A percentile compares a stretch with the other conserved stretches of the same genome.
Conservation (phyloP, 2,888 invertebrate genomes). For the Platynereis dumerilii region DNA sequence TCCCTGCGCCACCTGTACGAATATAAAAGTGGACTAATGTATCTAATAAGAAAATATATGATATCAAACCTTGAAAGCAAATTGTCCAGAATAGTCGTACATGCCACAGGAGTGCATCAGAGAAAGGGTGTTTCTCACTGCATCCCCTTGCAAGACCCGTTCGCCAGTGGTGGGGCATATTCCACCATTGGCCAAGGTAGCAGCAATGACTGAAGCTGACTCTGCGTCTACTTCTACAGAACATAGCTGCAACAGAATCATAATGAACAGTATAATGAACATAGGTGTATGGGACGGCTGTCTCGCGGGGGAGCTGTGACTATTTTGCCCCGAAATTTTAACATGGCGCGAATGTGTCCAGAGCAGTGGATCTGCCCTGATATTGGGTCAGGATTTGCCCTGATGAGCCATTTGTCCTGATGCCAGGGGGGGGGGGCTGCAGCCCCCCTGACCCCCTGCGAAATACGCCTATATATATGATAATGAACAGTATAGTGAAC, state of each 20-base stretch:
- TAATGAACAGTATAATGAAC: background rate
- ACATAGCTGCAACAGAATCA: slow-evolving; percentile 84
- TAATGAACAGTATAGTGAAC: background rate
- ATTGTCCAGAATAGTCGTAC: slow-evolving; percentile 90
- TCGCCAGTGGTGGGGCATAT: slow-evolving; percentile 96
- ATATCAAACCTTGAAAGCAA: slow-evolving; percentile 77
- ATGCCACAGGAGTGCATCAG: slow-evolving; percentile 98
- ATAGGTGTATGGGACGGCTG: background rate
- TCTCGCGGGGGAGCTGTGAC: no score
- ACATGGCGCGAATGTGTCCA: no score
- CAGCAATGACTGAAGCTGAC: slow-evolving; percentile 90
- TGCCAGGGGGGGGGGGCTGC: no score
- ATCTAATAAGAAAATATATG: no score
- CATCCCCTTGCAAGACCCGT: slow-evolving; percentile 86
- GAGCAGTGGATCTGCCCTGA: no score
- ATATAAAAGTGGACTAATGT: no score
- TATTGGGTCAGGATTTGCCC: no score
- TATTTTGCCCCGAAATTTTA: no score
- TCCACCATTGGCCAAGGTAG: slow-evolving; percentile 95
- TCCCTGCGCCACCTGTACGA: no score
- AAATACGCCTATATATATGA: background rate
- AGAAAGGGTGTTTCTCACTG: slow-evolving; percentile 92
- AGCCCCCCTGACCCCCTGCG: no score
- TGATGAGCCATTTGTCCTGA: no score
- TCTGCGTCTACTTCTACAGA: slow-evolving; percentile 95